Percentiles rank a stretch among this genome's conserved stretches.
These are phyloP conservation scores for Drosophila saltans DNA, from an alignment of 1,140 invertebrate species.

Conservation along the genomic window DNA sequence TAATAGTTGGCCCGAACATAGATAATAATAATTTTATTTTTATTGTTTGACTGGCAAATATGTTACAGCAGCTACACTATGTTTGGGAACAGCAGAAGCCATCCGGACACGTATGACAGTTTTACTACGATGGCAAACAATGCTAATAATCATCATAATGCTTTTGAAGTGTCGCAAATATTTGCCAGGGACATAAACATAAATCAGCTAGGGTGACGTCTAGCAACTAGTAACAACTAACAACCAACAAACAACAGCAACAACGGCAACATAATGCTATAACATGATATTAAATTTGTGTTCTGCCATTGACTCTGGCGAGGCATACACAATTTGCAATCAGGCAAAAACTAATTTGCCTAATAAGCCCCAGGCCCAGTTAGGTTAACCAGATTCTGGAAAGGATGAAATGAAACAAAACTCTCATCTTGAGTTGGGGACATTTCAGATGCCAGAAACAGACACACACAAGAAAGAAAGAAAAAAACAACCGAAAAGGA, in stretches of 20 bases:
- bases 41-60: conserved; percentile 49
- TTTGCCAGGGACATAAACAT: conserved; percentile 72
- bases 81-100: conserved; percentile 21
- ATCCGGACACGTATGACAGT: conserved; percentile 71
- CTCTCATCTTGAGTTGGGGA: conserved; percentile 53
- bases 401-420: conserved; percentile 50
- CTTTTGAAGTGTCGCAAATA: conserved; percentile 69
- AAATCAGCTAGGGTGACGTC: conserved; percentile 57
- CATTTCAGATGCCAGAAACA: conserved; percentile 58
- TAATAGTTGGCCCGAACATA: neutral
- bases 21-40: conserved; percentile 19
- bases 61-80: conserved; percentile 18
- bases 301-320: conserved; percentile 13
- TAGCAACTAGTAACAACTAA: neutral
- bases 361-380: conserved; percentile 61
- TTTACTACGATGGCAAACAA: conserved; percentile 73
- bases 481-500: no score
- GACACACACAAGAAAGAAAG: neutral
- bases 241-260: neutral
- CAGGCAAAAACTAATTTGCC: conserved; percentile 61
- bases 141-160: conserved; percentile 73
- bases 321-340: conserved; percentile 55
- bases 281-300: conserved; percentile 48
- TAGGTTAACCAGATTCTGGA: conserved; percentile 38
- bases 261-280: conserved; percentile 39